phyloP scores from a whole-genome alignment of 2,113 vertebrate species.

The Upupa epops region DNA sequence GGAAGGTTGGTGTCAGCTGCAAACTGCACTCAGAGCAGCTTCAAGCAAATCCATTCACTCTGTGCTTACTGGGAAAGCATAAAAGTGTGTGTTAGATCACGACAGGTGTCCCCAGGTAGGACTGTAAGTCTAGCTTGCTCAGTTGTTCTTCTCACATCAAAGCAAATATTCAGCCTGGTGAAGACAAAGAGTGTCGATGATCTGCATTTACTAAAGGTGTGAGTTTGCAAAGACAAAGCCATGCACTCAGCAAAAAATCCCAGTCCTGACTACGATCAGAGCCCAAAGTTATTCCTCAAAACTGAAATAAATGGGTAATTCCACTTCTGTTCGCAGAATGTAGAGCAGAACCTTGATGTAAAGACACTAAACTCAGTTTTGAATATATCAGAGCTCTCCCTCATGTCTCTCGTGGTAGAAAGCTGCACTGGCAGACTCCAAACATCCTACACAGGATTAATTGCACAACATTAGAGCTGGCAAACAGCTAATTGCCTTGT shows the following conservation, averaged over 20 bases:
- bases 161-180: not conserved
- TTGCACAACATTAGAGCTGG: not conserved
- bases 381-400: not conserved
- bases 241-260: not conserved
- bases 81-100: not conserved
- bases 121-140: not conserved
- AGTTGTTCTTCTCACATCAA: not conserved
- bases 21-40: not conserved
- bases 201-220: not conserved
- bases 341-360: not conserved
- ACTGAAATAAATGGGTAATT: not conserved
- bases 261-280: not conserved
- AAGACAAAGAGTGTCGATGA: not conserved
- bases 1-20: not conserved
- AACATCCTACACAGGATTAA: not conserved
- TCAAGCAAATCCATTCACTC: not conserved
- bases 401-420: not conserved
- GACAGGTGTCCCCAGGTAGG: not conserved
- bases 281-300: not conserved
- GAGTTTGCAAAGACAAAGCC: not conserved
- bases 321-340: not conserved
- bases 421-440: not conserved
- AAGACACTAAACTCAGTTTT: not conserved
- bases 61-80: not conserved
- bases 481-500: not conserved